Conservation (phyloP, 2,888 invertebrate genomes). For the Tipula vernalis region DNA sequence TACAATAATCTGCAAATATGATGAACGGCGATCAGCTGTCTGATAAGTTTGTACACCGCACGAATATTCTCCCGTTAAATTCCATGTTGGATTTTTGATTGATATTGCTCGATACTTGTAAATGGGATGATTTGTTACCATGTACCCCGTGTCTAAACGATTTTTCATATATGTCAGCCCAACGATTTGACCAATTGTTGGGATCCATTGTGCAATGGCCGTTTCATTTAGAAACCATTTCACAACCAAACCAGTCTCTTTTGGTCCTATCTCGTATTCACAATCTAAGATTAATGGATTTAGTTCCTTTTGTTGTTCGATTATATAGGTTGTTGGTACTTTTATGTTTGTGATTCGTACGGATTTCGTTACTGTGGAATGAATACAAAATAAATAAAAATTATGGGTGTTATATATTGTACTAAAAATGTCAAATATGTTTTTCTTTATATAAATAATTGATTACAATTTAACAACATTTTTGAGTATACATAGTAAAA, state of each 20-base stretch:
- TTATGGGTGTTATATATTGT: not conserved
- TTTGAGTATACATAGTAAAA: not conserved
- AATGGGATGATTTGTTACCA: conserved; percentile 18
- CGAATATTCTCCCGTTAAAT: conserved; percentile 36
- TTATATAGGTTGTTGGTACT: conserved; percentile 34
- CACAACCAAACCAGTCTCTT: conserved; percentile 34
- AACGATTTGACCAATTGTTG: conserved; percentile 23
- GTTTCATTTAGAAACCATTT: conserved; percentile 36
- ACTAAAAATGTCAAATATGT: not conserved
- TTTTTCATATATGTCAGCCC: conserved; percentile 26
- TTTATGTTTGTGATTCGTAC: conserved; percentile 24
- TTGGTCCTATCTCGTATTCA: conserved; percentile 31
- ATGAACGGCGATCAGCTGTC: conserved; percentile 34
- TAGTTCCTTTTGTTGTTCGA: conserved; percentile 30
- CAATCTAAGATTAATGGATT: conserved; percentile 34
- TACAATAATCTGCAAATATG: conserved; percentile 36
- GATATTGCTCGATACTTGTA: conserved; percentile 34
- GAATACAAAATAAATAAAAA: not conserved
- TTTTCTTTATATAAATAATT: not conserved
- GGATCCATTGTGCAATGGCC: conserved; percentile 36
- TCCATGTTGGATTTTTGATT: conserved; percentile 35
- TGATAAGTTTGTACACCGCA: conserved; percentile 36
- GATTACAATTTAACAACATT: not conserved
- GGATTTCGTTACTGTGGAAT: conserved; percentile 19
- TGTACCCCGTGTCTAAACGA: conserved; percentile 33